phyloP scores from a whole-genome alignment of 92 coral and sea anemone species.

The Actinernus sp. region DNA sequence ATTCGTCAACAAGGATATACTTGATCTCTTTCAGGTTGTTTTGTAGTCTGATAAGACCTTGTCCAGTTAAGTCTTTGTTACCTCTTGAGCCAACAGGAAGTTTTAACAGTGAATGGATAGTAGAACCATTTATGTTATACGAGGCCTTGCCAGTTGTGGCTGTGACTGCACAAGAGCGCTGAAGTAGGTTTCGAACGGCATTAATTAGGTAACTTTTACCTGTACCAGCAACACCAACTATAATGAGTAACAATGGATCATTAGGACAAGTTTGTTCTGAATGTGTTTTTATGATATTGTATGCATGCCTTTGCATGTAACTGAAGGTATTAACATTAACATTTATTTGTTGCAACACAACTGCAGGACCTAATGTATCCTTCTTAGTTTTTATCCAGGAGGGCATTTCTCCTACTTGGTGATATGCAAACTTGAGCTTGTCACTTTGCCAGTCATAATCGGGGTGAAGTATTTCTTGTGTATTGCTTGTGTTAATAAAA shows the following conservation, averaged over 20 bases:
- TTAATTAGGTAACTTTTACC: constrained; percentile 49
- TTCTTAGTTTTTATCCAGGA: constrained; percentile 64
- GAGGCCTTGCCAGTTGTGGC: too few relatives aligned
- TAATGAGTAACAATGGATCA: constrained; percentile 26
- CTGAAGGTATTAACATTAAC: constrained; percentile 7
- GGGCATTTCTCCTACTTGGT: constrained; percentile 58
- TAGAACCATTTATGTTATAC: too few relatives aligned
- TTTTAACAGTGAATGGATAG: too few relatives aligned
- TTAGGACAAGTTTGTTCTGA: constrained; percentile 25
- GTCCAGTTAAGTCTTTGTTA: too few relatives aligned
- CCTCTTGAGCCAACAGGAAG: too few relatives aligned
- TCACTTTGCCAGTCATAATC: constrained; percentile 58
- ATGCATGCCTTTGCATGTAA: constrained; percentile 32
- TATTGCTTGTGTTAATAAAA: too few relatives aligned
- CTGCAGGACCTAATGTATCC: constrained; percentile 22
- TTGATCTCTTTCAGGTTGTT: too few relatives aligned
- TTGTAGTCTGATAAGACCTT: too few relatives aligned
- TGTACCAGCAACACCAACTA: constrained; percentile 49
- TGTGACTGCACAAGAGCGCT: constrained; percentile 24
- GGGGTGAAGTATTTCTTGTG: constrained; percentile 25
- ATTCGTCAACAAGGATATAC: too few relatives aligned
- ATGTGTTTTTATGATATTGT: constrained; percentile 40
- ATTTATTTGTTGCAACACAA: too few relatives aligned
- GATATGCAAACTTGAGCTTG: constrained; percentile 42
- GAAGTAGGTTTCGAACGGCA: constrained; percentile 37